phyloP scores from a whole-genome alignment of 2,888 invertebrate genomes.

The Lithodes maja region DNA sequence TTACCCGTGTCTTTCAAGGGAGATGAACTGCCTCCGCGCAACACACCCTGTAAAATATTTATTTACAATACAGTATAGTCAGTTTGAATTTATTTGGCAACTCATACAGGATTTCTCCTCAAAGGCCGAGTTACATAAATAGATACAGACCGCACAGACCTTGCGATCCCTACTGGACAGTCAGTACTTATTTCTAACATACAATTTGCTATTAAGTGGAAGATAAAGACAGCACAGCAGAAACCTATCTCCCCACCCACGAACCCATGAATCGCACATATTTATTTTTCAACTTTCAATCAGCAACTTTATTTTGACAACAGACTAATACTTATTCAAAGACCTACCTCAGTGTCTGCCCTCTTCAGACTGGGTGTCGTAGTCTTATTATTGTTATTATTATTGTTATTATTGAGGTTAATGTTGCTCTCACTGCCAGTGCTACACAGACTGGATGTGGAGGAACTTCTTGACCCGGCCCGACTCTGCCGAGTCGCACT shows the following conservation, averaged over 20 bases:
- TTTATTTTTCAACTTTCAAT: too few relatives aligned
- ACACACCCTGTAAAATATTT: slow-evolving; percentile 42
- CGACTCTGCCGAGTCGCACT: slow-evolving; percentile 61
- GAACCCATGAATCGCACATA: background rate
- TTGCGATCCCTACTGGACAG: too few relatives aligned
- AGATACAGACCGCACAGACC: too few relatives aligned
- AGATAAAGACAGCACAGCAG: background rate
- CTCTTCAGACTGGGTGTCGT: slow-evolving; percentile 72
- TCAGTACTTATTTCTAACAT: too few relatives aligned
- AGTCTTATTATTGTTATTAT: slow-evolving; percentile 72
- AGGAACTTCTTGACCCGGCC: slow-evolving; percentile 60
- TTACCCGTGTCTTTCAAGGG: slow-evolving; percentile 66
- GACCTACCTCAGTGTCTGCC: slow-evolving; percentile 74
- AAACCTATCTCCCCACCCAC: background rate
- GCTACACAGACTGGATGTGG: slow-evolving; percentile 74
- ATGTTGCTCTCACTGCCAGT: slow-evolving; percentile 76
- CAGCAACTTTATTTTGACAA: too few relatives aligned
- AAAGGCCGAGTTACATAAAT: too few relatives aligned
- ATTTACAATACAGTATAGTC: too few relatives aligned
- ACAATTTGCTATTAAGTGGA: background rate
- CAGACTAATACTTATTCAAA: background rate
- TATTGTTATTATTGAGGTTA: slow-evolving; percentile 62
- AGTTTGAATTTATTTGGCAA: too few relatives aligned
- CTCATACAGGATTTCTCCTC: too few relatives aligned
- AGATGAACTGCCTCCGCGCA: slow-evolving; percentile 55